These are phyloP conservation scores for Carassius auratus DNA, from an alignment of 2,113 vertebrate genomes.

Conservation along the genomic window DNA sequence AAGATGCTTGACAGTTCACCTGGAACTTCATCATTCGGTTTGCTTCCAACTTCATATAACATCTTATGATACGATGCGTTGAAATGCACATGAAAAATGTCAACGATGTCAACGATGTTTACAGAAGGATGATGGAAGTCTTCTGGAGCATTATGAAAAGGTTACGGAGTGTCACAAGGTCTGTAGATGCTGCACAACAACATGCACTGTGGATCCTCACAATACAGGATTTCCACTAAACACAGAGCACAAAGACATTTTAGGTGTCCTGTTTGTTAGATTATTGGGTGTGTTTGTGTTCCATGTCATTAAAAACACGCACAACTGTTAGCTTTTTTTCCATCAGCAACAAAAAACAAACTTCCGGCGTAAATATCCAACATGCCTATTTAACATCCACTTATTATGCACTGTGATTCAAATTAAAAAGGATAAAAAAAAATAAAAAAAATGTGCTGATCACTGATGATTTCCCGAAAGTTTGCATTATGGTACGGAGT, in stretches of 20 bases:
- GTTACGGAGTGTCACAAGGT: neutral
- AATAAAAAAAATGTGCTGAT: conserved; percentile 16
- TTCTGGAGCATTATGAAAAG: neutral
- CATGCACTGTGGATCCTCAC: conserved; percentile 31
- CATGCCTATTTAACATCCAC: conserved; percentile 53
- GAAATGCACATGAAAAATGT: conserved; percentile 20
- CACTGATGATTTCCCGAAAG: conserved; percentile 67
- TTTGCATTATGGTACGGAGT: conserved; percentile 79
- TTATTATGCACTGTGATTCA: conserved; percentile 60
- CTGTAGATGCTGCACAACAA: conserved; percentile 14
- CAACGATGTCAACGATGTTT: conserved; percentile 14
- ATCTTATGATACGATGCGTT: neutral
- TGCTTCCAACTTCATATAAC: neutral
- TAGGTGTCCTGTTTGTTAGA: conserved; percentile 4
- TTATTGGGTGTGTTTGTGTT: conserved; percentile 30
- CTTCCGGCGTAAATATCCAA: neutral
- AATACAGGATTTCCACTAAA: conserved; percentile 34
- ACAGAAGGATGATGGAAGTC: conserved; percentile 1
- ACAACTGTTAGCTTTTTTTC: neutral
- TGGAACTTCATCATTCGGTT: neutral
- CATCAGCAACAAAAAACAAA: neutral
- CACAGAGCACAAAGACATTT: conserved; percentile 35
- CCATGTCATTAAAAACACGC: conserved; percentile 2
- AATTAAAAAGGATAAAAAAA: conserved; percentile 55
- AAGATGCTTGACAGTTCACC: conserved; percentile 13